A percentile compares a stretch with the other conserved stretches of the same genome.
These are phyloP conservation scores for Bos taurus DNA, from an alignment of 2,113 vertebrate species.

Conservation along the genomic window DNA sequence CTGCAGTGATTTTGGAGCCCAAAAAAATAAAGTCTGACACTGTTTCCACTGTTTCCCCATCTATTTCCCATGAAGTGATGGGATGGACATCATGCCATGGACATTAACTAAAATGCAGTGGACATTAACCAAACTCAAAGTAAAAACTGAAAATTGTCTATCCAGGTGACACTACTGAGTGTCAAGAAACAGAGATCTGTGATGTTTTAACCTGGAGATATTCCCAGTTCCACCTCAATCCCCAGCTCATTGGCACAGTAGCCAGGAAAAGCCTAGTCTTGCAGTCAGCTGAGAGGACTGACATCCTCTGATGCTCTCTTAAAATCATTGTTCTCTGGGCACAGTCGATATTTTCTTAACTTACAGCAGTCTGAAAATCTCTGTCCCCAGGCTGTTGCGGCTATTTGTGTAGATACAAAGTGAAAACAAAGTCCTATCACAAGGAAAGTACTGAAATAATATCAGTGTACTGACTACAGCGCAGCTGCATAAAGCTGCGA, in stretches of 20 bases:
- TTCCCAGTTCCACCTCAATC: not conserved
- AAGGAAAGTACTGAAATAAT: too few relatives aligned
- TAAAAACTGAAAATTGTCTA: not conserved
- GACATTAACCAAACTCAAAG: not conserved
- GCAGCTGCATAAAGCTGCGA: too few relatives aligned
- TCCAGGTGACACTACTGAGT: not conserved
- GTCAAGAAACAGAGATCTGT: not conserved
- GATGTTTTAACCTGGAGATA: not conserved
- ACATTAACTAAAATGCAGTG: not conserved
- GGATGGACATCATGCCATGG: too few relatives aligned
- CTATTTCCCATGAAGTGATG: too few relatives aligned
- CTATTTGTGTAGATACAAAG: not conserved
- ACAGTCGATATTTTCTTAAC: not conserved
- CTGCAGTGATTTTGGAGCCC: too few relatives aligned
- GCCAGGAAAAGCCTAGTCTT: not conserved
- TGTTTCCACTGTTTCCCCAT: too few relatives aligned
- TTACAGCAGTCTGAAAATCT: not conserved
- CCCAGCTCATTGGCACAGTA: not conserved
- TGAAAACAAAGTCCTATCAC: not conserved
- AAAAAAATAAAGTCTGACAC: too few relatives aligned
- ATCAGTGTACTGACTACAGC: not conserved
- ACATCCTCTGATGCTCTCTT: not conserved
- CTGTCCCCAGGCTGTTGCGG: not conserved
- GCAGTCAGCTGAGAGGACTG: not conserved
- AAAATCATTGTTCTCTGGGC: not conserved